Evolutionary conservation across 2,888 invertebrate genomes (phyloP), one percentile per base, ranked within the genome.

Genomic region (Argyra leucocephala): DNA sequence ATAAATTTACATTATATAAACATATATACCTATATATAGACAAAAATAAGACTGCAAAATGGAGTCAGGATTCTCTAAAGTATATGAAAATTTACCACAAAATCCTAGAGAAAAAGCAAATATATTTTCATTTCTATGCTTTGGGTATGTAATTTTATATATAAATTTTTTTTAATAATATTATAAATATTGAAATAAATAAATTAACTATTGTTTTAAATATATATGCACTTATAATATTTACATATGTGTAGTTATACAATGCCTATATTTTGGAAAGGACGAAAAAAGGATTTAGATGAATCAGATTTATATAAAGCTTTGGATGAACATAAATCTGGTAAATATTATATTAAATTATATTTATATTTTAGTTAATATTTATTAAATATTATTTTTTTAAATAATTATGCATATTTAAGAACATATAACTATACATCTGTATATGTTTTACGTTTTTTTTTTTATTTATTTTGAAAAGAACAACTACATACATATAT

Each of bases 251-350:
- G 57, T 74, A 89, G 89, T 79, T 93, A 91, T 86, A 88, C 90
- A 65, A 81, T 90, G 73, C 88, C 86, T 6, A 80, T 90, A 72
- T 92, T 92, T 78, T 86, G 84, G 71, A 86, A 86, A 74, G 93
- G 93, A 0, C 86, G 86, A 72, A 83, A 82, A 66, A 86, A 89
- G 72, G 86, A 87, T 63, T 77, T 94, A 62, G 88, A 88, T 69
- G 83, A 87, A 61, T 82, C 84, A 26, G 94, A 94, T 78, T 80
- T 94, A 60, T 88, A 88, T 73, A 85, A 87, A 71, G 86, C 91
- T 0, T 81, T 88, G 63, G 81, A 80, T 57, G 81, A 81, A 24
- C 93, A 92, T 76, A 82, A 84, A 73, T 92, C 93, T 18, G 78
- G 79, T 79, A 72, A 58, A 22, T 58, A 12, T 58, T 21, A 10